Evolutionary conservation across 2,888 invertebrate species (phyloP), one percentile per base, ranked within the genome.

Genomic region (Phyllotreta cruciferae): DNA sequence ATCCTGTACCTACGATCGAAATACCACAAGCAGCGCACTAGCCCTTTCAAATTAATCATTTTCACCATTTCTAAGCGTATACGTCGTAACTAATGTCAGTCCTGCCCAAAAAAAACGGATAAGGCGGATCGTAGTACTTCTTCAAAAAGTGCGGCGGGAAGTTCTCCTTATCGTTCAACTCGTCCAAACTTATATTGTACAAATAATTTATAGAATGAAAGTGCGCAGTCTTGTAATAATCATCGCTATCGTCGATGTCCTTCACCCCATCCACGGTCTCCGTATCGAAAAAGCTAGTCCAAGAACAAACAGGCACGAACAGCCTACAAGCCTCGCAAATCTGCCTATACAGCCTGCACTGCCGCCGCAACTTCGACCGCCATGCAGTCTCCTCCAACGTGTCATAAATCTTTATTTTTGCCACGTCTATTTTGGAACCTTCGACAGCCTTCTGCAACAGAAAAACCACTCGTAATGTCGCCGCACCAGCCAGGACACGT

Each of bases 91-190:
- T 24, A 4, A 24, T 24, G 24, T 24, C 24, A 24, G 24, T 24
- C 24, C 24, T 24, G 24, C 24, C 24, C 24, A 47, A 47, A 24
- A 10, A 47, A 13, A 14, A 47, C 9, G 47, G 47, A 47, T 13
- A 14, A n/a, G 47, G 47, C 2, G 47, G 47, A 7, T 47, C 10
- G 6, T n/a, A 10, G 34, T 47, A 47, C 34, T 47, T 13, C 34
- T 47, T 13, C 34, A 47, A 47, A 14, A 47, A 7, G 34, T 47
- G 7, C 14, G 47, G 47, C 7, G 47, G 47, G 8, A 14, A 47
- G n/a, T 47, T 47, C n/a, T 47, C 34, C 8, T 47, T 14, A 14
- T 14, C 24, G n/a, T 7, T 47, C 13, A 47, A 2, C 9, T 47
- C 47, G 8, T 14, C 14, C 10, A 47, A 13, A 3, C 6, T 2